These are phyloP conservation scores for Drosophila atroscutellata DNA, from an alignment of 2,888 invertebrate genomes.

Conservation along the genomic window DNA sequence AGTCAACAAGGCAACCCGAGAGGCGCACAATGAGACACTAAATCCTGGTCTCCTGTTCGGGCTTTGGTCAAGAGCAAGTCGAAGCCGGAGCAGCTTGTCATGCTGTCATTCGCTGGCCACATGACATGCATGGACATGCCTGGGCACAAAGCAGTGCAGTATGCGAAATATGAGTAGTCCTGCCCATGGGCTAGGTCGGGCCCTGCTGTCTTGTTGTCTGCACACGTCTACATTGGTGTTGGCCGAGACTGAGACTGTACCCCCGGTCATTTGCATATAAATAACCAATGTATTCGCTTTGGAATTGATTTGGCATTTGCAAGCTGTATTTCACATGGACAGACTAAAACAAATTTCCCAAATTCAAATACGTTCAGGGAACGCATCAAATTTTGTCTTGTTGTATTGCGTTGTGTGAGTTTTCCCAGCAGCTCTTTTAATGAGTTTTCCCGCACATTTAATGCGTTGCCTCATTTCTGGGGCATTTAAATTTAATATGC, in stretches of 20 bases:
- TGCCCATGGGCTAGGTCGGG: constrained; percentile 15
- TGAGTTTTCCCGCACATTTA: constrained; percentile 50
- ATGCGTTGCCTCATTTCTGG: constrained; percentile 34
- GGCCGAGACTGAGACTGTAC: not conserved
- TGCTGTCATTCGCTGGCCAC: constrained; percentile 57
- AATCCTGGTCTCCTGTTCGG: constrained; percentile 4
- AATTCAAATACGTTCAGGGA: constrained; percentile 55
- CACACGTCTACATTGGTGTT: not conserved
- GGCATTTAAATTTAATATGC: constrained; percentile 62
- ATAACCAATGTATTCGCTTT: constrained; percentile 52
- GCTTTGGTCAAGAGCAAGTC: constrained; percentile 28
- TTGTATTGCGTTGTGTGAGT: not conserved
- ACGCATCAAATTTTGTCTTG: constrained; percentile 11
- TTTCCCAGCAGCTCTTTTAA: constrained; percentile 47
- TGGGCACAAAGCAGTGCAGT: constrained; percentile 36
- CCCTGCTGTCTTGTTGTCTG: constrained; percentile 37
- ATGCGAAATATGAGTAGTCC: constrained; percentile 66
- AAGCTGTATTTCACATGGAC: constrained; percentile 35
- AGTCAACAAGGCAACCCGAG: constrained; percentile 19
- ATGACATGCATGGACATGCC: constrained; percentile 52
- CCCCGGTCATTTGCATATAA: constrained; percentile 72
- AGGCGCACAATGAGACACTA: constrained; percentile 1
- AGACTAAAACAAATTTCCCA: constrained; percentile 3
- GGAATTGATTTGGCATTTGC: constrained; percentile 68
- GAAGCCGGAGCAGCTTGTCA: constrained; percentile 43